Base-by-base conservation (phyloP, 1,140 invertebrate genomes). In the Neuroterus valhalla region DNA sequence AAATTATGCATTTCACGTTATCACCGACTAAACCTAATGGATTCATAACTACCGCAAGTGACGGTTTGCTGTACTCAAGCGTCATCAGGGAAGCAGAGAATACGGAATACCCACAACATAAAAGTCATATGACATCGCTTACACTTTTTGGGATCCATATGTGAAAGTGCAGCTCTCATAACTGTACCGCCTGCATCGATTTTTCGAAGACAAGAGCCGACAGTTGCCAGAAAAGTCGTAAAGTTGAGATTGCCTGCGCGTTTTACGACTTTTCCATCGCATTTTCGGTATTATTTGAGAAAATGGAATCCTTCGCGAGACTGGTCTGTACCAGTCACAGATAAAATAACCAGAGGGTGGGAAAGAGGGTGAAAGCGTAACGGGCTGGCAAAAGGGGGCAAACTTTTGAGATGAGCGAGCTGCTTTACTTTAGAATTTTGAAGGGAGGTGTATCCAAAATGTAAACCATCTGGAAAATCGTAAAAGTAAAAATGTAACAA, bases 221-320 rank as follows among this genome's bases (percentile, higher is more conserved):
- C 52, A 74, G 62, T 66, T 74, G 52, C 68, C 66, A 42, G 72
- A 55, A 66, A 79, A 76, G 83, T 87, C 85, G 78, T 87, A 87
- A 86, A 86, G 68, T 71, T 77, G 78, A 85, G 81, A 86, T 85
- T 84, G 81, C 83, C 70, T 82, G 71, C 48, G 66, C 70, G 68
- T 77, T 85, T 86, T 86, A 86, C 78, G 84, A 86, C 80, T 78
- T 78, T 83, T 84, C 79, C 78, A 82, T 83, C 78, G 78, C 76
- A 66, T 84, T 84, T 85, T 84, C 82, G 74, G 79, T 75, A 86
- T 83, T 86, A 86, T 86, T 86, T 86, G 82, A 81, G 84, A 86
- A 86, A 86, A 86, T 86, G 84, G 71, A 86, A 86, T 83, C 78
- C 84, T 79, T 84, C 80, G 80, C 70, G 66, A 62, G 52, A 67